phyloP scores from a whole-genome alignment of 2,797 vertebrate species.

The Xyrichtys novacula region DNA sequence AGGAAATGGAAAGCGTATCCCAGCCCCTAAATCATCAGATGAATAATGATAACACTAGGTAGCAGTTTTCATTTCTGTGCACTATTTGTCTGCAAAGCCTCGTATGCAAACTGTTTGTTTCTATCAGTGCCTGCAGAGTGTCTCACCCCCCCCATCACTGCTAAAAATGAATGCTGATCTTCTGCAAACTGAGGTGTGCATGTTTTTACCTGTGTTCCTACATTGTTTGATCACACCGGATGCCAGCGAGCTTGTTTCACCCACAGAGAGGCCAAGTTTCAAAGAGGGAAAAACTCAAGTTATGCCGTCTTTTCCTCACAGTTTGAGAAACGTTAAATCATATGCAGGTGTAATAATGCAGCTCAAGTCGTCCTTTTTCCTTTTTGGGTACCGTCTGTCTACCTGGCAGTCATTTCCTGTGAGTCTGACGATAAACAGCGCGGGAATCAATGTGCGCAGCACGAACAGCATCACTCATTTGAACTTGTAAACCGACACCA shows the following conservation, averaged over 20 bases:
- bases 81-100: conserved; percentile 61
- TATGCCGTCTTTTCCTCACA: neutral
- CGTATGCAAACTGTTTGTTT: conserved; percentile 65
- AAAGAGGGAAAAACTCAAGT: neutral
- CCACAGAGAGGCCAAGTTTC: neutral
- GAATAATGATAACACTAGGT: conserved; percentile 71
- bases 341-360: neutral
- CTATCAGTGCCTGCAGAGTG: conserved; percentile 25
- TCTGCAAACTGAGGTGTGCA: conserved; percentile 17
- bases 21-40: conserved; percentile 80
- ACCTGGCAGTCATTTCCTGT: conserved; percentile 16
- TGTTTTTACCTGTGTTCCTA: conserved; percentile 27
- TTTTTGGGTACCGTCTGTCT: conserved; percentile 18
- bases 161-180: conserved; percentile 21
- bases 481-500: conserved; percentile 38
- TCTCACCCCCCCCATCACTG: neutral
- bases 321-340: conserved; percentile 8
- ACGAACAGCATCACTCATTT: conserved; percentile 25
- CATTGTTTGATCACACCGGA: conserved; percentile 40
- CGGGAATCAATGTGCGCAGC: conserved; percentile 27
- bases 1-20: conserved; percentile 77
- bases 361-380: conserved; percentile 3
- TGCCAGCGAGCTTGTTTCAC: conserved; percentile 16
- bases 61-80: conserved; percentile 63
- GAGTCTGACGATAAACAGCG: conserved; percentile 20